Base-by-base conservation (phyloP, 2,113 vertebrate species). In the Noturus placidus region DNA sequence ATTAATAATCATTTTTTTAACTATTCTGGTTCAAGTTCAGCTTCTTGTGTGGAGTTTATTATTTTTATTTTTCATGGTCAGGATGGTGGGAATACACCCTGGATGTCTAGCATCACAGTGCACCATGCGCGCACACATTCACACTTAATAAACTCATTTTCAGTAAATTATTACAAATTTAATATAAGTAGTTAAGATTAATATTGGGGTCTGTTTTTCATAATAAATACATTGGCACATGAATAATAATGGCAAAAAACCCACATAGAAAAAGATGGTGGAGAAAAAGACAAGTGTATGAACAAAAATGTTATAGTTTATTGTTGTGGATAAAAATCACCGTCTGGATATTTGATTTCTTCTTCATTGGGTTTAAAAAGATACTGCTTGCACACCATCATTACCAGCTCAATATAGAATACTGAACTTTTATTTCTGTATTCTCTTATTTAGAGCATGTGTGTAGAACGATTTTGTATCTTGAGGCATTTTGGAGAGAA, bases 401-500 rank as follows among this genome's bases (percentile, higher is more conserved):
- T 54, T 17, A 57, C 0, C 46, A 54, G 27, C 27, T 78, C 15
- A 54, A 54, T 54, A 17, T 1, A 33, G 50, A 9, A 35, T 56
- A 15, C 77, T 54, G 59, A 46, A 35, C 20, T 83, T 82, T 82
- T 46, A 42, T 61, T 65, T 63, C 14, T 50, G 82, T 42, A 42
- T 42, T 82, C 42, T 82, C 42, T n/a, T 57, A 57, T 80, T 80
- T 57, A 56, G 57, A 35, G 22, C 78, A 33, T 57, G 42, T 17
- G n/a, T 78, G 76, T 20, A 57, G 76, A 79, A n/a, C 15, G n/a
- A 54, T 17, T 80, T 57, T 80, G 78, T 30, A 54, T 33, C 78
- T 80, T 22, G 78, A 30, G 78, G 78, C 78, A 22, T 56, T 80
- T 80, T 80, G 78, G 52, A 80, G 30, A 35, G 54, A 57, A 80